Conservation (phyloP, 1,140 invertebrate genomes). For the Trichonephila inaurata region DNA sequence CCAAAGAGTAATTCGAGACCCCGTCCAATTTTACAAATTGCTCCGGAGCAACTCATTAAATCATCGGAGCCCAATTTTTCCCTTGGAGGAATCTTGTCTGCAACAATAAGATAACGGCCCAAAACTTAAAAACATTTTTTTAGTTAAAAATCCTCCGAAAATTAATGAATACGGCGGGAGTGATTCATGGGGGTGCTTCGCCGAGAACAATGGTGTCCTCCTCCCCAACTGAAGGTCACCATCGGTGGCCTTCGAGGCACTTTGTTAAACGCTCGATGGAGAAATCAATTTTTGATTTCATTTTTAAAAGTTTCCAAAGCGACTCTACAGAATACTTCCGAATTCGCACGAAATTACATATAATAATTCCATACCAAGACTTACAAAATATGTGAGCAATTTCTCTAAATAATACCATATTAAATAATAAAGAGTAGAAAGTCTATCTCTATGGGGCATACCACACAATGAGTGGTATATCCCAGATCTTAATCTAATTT, state of each 20-base stretch:
- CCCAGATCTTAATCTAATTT: too few relatives aligned
- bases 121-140: not conserved
- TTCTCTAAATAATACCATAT: too few relatives aligned
- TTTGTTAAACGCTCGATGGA: not conserved
- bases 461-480: too few relatives aligned
- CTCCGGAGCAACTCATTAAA: slow-evolving; percentile 60
- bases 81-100: not conserved
- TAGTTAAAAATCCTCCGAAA: not conserved
- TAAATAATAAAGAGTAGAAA: too few relatives aligned
- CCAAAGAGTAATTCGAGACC: slow-evolving; percentile 39
- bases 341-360: too few relatives aligned
- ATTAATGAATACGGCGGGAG: not conserved
- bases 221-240: too few relatives aligned
- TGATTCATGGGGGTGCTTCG: not conserved
- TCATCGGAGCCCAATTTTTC: slow-evolving; percentile 15
- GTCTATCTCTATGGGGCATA: too few relatives aligned
- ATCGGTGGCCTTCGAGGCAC: not conserved
- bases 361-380: too few relatives aligned
- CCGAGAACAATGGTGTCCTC: not conserved
- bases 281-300: not conserved
- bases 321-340: not conserved
- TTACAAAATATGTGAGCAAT: too few relatives aligned
- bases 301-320: not conserved
- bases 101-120: not conserved
- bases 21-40: slow-evolving; percentile 67